Base-by-base conservation (phyloP, 35 echinoderm and acorn worm genomes). In the Anneissia japonica region DNA sequence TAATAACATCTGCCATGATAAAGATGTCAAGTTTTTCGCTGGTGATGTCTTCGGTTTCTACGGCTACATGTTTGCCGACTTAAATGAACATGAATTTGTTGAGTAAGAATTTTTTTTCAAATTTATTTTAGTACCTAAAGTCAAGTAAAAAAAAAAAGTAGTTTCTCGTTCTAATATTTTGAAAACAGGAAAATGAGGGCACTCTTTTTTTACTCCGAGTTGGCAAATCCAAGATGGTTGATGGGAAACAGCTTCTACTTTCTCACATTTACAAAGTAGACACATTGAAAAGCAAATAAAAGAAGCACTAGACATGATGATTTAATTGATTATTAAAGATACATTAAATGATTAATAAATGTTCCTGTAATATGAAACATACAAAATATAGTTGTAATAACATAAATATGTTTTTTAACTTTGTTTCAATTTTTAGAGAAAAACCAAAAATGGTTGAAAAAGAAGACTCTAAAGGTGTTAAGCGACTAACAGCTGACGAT, bases 41-140 rank as follows among this genome's bases (percentile, higher is more conserved):
- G 89, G 92, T 38, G 92, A 99, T 73, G 86, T 93, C 35, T 99
- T 82, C 77, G 96, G 96, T 33, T 94, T 89, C 79, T 94, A 94
- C 72, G 96, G 96, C 32, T 94, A 89, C 76, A 87, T 87, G 56
- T 99, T 99, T 79, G 56, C 89, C 23, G 96, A 94, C 37, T 79
- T 99, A 12, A 93, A 91, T 81, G 92, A 94, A 72, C 96, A 99
- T 74, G 74, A 93, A n/a, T 99, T 82, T 99, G 96, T 99, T 30
- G 96, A 94, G 96, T 99, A 90, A 93, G 96, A 93, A 4, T 3
- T n/a, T 30, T 7, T 91, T 34, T 2, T 5, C 12, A n/a, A 5
- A 82, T 34, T 37, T 77, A 3, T 12, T 34, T 9, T 10, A 32
- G 23, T n/a, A 64, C 12, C n/a, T 64, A 13, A n/a, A 13, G 12